phyloP scores from a whole-genome alignment of 2,797 vertebrate genomes.

The Novumbra hubbsi region DNA sequence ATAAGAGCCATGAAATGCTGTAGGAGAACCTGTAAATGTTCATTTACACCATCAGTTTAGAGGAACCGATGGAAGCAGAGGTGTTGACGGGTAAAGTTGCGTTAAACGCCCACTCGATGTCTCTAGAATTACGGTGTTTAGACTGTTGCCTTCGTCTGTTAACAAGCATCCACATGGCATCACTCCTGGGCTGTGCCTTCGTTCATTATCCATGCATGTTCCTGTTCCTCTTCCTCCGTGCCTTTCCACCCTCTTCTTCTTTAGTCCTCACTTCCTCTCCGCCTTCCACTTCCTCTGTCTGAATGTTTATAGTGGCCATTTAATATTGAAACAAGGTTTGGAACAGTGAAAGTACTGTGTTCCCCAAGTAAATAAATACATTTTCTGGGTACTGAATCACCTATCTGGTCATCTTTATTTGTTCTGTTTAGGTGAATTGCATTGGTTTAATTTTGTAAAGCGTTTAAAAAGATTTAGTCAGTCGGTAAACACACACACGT shows the following conservation, averaged over 20 bases:
- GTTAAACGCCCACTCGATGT: background rate
- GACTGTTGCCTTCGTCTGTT: conserved; percentile 1
- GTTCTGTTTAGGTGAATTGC: conserved; percentile 1
- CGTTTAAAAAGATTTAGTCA: background rate
- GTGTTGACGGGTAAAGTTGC: background rate
- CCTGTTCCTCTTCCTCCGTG: background rate
- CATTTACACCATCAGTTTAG: conserved; percentile 20
- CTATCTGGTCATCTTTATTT: background rate
- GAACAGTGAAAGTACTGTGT: background rate
- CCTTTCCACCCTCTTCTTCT: background rate
- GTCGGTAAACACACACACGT: background rate
- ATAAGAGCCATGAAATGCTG: conserved; percentile 26
- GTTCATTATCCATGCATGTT: background rate
- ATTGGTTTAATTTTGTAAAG: background rate
- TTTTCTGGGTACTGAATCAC: background rate
- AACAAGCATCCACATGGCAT: background rate
- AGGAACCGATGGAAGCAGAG: background rate
- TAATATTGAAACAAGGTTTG: background rate
- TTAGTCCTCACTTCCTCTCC: background rate
- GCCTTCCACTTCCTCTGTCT: background rate
- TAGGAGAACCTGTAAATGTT: conserved; percentile 16
- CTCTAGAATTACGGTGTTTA: background rate
- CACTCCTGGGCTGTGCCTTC: background rate
- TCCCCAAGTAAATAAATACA: background rate
- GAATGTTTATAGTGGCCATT: no score